Conservation (phyloP, 1,140 invertebrate genomes). For the Drosophila tsacasi region DNA sequence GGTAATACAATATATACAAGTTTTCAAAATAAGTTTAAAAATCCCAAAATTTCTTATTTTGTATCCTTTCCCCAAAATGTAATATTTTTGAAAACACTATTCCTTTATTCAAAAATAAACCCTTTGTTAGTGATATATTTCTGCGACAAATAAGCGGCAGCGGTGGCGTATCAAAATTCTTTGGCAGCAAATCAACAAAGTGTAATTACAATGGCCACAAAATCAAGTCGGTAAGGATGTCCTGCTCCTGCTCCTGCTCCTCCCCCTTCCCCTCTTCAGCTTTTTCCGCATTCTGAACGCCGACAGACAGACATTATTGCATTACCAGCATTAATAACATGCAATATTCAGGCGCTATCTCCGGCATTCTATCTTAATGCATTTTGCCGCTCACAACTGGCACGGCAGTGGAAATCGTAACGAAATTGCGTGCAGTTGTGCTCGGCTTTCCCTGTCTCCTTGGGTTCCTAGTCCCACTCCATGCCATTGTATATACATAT, state of each 20-base stretch:
- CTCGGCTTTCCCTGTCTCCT: neutral
- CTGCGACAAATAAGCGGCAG: no score
- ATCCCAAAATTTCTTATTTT: neutral
- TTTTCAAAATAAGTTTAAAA: neutral
- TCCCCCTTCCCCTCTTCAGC: no score
- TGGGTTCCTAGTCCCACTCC: neutral
- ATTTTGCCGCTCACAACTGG: constrained; percentile 40
- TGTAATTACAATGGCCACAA: constrained; percentile 22
- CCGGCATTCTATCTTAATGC: constrained; percentile 22
- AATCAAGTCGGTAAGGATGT: constrained; percentile 15
- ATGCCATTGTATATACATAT: neutral
- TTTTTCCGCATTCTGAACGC: neutral
- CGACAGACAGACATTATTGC: constrained; percentile 23
- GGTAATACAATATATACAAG: no score
- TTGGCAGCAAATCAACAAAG: constrained; percentile 9
- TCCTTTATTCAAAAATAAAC: neutral
- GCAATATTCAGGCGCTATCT: constrained; percentile 32
- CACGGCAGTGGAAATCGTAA: constrained; percentile 61
- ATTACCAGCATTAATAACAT: constrained; percentile 36
- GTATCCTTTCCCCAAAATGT: neutral
- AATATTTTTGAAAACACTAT: neutral
- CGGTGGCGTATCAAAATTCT: neutral
- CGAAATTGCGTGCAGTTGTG: constrained; percentile 65
- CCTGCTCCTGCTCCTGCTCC: neutral
- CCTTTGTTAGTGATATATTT: no score